Percentiles rank a stretch among this genome's conserved stretches.
These are phyloP conservation scores for Clitarchus hookeri DNA, from an alignment of 2,888 invertebrate species.

Conservation along the genomic window DNA sequence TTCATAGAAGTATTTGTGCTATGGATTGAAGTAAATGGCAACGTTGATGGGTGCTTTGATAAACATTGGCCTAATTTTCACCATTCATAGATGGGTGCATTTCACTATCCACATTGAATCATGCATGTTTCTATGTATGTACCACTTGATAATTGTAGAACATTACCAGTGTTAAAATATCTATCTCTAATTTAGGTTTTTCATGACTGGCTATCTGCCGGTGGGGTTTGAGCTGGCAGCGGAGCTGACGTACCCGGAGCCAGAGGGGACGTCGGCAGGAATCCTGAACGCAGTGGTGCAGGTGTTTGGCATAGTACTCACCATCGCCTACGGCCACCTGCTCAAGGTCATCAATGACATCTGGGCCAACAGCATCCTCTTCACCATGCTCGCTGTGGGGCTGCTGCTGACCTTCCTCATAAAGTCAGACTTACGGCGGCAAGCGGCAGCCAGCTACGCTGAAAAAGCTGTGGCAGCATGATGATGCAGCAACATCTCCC, in stretches of 20 bases:
- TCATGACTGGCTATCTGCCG: conserved; percentile 99
- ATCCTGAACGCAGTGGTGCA: conserved; percentile 90
- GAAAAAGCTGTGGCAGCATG: background rate
- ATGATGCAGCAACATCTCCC: too few species aligned
- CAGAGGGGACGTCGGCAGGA: conserved; percentile 96
- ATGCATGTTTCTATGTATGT: too few species aligned
- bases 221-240: conserved; percentile 95
- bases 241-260: conserved; percentile 95
- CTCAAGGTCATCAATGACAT: conserved; percentile 64
- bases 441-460: conserved; percentile 62
- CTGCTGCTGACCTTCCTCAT: conserved; percentile 75
- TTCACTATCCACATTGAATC: too few species aligned
- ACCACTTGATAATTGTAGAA: conserved; percentile 7
- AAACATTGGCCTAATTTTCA: too few species aligned
- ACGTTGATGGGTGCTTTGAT: too few species aligned
- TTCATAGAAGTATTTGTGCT: too few species aligned
- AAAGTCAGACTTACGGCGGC: conserved; percentile 77
- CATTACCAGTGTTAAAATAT: conserved; percentile 48
- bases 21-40: too few species aligned
- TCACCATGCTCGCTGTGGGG: conserved; percentile 75
- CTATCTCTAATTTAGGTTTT: conserved; percentile 69
- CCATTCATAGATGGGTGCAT: too few species aligned
- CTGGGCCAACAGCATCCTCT: conserved; percentile 82
- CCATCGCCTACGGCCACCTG: conserved; percentile 67
- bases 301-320: conserved; percentile 80